phyloP scores from a whole-genome alignment of 2,113 vertebrate genomes.

The Thunnus maccoyii region DNA sequence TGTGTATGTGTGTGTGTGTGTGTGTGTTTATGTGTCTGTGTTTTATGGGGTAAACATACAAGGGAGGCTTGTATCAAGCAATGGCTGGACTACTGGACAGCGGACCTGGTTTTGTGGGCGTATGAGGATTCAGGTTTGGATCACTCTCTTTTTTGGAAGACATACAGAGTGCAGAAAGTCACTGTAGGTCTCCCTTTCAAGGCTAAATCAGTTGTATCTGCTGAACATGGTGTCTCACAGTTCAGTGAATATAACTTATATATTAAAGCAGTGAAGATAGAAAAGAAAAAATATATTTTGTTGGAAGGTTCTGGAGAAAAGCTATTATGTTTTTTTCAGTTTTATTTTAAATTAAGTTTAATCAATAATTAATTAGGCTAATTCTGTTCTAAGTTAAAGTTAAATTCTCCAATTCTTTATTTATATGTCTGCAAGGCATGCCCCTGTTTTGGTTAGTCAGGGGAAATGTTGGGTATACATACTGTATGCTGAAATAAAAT shows the following conservation, averaged over 20 bases:
- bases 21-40: slow-evolving; percentile 28
- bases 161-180: neutral
- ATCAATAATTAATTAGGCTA: too few species aligned
- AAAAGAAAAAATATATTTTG: too few species aligned
- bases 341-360: neutral
- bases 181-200: neutral
- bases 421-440: too few species aligned
- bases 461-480: too few species aligned
- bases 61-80: slow-evolving; percentile 13
- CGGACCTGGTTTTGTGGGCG: slow-evolving; percentile 3
- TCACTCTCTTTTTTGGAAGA: neutral
- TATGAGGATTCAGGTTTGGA: neutral
- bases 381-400: too few species aligned
- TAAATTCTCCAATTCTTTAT: too few species aligned
- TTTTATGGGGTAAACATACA: slow-evolving; percentile 20
- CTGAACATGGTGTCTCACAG: neutral
- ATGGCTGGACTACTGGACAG: neutral
- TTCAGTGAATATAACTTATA: too few species aligned
- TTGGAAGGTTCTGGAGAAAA: neutral
- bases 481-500: too few species aligned
- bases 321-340: neutral
- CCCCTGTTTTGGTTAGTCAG: too few species aligned
- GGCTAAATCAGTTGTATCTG: too few species aligned
- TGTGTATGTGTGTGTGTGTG: slow-evolving; percentile 31
- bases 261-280: too few species aligned